Percentiles rank a stretch among this genome's conserved stretches.
phyloP scores from a whole-genome alignment of 1,140 invertebrate genomes.

The Zaprionus ornatus region DNA sequence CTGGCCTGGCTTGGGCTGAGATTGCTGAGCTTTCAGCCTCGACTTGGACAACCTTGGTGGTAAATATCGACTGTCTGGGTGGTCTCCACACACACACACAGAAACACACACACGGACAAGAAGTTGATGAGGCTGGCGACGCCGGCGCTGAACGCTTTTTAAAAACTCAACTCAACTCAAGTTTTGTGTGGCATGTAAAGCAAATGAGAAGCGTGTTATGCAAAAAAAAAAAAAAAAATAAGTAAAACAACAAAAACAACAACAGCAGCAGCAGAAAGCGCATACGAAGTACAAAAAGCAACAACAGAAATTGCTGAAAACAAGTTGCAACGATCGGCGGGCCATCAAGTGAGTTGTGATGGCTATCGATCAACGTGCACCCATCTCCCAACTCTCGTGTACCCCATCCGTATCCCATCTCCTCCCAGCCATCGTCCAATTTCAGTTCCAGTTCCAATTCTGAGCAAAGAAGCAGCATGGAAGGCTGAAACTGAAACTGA shows the following conservation, averaged over 20 bases:
- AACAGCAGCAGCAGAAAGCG: background rate
- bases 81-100: slow-evolving; percentile 41
- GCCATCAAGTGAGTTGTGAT: slow-evolving; percentile 63
- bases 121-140: slow-evolving; percentile 40
- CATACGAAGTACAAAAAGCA: background rate
- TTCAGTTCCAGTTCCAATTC: slow-evolving; percentile 19
- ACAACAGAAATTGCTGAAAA: slow-evolving; percentile 49
- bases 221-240: slow-evolving; percentile 49
- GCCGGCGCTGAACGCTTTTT: slow-evolving; percentile 56
- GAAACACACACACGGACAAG: background rate
- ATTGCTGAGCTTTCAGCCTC: background rate
- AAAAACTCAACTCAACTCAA: slow-evolving; percentile 54
- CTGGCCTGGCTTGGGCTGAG: background rate
- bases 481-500: background rate
- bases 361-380: slow-evolving; percentile 73
- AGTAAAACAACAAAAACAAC: background rate
- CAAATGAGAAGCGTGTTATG: slow-evolving; percentile 78
- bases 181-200: slow-evolving; percentile 70
- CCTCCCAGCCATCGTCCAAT: slow-evolving; percentile 8
- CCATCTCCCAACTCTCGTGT: slow-evolving; percentile 12
- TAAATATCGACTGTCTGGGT: slow-evolving; percentile 64
- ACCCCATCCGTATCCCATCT: background rate
- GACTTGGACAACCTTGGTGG: slow-evolving; percentile 57
- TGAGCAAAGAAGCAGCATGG: slow-evolving; percentile 16
- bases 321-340: slow-evolving; percentile 62